Evolutionary conservation across 1,140 invertebrate genomes (phyloP).

Genomic region (Pseudachorutes palmiensis): DNA sequence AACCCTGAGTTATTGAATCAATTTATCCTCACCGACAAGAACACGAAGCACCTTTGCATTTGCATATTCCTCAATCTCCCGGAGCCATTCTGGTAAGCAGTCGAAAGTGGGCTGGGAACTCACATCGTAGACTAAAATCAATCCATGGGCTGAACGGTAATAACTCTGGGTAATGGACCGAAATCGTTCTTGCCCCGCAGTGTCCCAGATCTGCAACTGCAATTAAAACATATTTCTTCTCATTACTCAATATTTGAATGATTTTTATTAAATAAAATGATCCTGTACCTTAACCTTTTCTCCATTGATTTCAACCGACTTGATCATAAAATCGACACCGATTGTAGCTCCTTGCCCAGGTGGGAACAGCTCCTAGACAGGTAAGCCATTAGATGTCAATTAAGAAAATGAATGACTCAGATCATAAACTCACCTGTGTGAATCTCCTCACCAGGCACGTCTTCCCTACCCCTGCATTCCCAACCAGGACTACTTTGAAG

Average conservation of each 20-base stretch:
- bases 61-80: constrained; percentile 94
- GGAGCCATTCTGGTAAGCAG: constrained; percentile 85
- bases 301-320: constrained; percentile 95
- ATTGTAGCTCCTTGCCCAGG: constrained; percentile 97
- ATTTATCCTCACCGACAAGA: constrained; percentile 63
- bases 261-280: neutral
- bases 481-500: constrained; percentile 93
- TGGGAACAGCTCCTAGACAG: constrained; percentile 71
- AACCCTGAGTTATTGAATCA: neutral
- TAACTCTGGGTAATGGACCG: constrained; percentile 96
- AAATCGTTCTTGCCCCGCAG: constrained; percentile 62
- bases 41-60: constrained; percentile 87
- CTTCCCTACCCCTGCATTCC: constrained; percentile 91
- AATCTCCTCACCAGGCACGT: constrained; percentile 85
- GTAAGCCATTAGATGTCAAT: neutral
- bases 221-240: neutral
- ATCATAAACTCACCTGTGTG: constrained; percentile 58
- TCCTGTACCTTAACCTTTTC: constrained; percentile 88
- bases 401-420: neutral
- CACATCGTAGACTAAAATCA: constrained; percentile 96
- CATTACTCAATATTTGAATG: neutral
- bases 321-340: constrained; percentile 99
- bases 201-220: constrained; percentile 50
- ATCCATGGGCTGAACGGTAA: constrained; percentile 91
- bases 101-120: constrained; percentile 95